phyloP scores from a whole-genome alignment of 2,113 vertebrate species.

The Microcebus griseorufus region DNA sequence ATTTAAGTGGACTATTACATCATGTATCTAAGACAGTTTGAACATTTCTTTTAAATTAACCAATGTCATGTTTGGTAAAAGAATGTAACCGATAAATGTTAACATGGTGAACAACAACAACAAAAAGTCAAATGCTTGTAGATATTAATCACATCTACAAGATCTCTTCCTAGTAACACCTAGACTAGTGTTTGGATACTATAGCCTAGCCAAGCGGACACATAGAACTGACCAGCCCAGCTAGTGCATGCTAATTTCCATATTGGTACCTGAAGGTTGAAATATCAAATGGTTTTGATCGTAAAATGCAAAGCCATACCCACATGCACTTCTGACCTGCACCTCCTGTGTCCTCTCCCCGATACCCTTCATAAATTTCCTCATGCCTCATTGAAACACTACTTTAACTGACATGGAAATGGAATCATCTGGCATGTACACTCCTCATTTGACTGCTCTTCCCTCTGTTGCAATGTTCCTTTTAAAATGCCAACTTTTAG shows the following conservation, averaged over 20 bases:
- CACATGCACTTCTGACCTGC: background rate
- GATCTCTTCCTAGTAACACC: background rate
- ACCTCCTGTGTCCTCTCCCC: background rate
- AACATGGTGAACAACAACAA: background rate
- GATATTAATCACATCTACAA: background rate
- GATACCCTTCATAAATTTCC: background rate
- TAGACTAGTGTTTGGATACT: background rate
- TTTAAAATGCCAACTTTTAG: background rate
- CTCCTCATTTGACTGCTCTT: background rate
- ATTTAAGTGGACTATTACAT: background rate
- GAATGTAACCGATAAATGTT: background rate
- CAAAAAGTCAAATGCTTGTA: background rate
- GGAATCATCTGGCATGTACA: background rate
- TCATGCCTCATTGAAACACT: background rate
- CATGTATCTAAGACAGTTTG: background rate
- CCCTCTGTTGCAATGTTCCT: background rate
- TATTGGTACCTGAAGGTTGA: background rate
- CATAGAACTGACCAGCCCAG: background rate
- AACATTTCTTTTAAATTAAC: slow-evolving; percentile 35
- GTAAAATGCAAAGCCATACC: background rate
- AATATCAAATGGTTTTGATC: background rate
- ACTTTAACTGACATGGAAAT: background rate
- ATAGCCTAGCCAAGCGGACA: background rate
- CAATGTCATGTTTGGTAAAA: background rate
- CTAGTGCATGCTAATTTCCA: background rate